These are phyloP conservation scores for Phodopus roborovskii DNA, from an alignment of 2,113 vertebrate species.

Conservation along the genomic window DNA sequence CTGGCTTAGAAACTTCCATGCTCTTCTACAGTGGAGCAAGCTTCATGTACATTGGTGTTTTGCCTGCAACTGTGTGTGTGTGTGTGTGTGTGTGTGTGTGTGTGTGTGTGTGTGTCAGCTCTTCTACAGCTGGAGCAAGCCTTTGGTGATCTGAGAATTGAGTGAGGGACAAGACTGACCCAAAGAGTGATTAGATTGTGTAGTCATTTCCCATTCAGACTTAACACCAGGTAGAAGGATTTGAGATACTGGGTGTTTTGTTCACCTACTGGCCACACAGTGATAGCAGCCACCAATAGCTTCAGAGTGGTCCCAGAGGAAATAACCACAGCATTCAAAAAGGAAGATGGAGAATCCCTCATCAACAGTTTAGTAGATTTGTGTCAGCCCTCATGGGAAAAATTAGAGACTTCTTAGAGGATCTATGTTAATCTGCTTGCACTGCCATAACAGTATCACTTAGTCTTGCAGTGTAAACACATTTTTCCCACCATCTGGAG, in stretches of 20 bases:
- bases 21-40: neutral
- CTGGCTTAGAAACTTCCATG: neutral
- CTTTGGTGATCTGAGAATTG: neutral
- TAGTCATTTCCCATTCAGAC: neutral
- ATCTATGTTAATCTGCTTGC: neutral
- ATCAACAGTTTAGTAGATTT: neutral
- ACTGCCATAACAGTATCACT: neutral
- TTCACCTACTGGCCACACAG: too few species aligned
- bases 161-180: neutral
- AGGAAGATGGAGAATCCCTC: neutral
- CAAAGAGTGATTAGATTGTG: neutral
- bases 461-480: neutral
- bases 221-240: neutral
- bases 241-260: neutral
- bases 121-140: too few species aligned
- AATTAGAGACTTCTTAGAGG: neutral
- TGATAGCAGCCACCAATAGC: rapidly evolving
- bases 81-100: too few species aligned
- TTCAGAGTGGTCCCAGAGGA: neutral
- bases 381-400: neutral
- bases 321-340: neutral
- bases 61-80: too few species aligned
- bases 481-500: neutral
- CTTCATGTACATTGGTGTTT: too few species aligned
- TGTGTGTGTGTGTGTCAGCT: too few species aligned